These are phyloP conservation scores for Nomada fucata DNA, from an alignment of 2,888 invertebrate genomes.

Conservation along the genomic window DNA sequence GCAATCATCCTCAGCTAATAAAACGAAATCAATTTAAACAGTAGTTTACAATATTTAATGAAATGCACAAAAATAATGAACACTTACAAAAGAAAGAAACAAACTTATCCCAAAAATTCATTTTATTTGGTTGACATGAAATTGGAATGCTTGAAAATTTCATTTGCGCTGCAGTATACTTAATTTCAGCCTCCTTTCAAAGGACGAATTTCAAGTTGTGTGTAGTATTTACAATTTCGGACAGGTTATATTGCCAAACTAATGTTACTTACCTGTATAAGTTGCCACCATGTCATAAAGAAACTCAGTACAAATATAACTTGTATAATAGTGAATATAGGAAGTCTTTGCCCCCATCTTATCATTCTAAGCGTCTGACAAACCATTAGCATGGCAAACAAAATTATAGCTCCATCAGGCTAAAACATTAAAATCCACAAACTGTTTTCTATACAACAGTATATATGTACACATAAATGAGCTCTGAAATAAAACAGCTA, in stretches of 20 bases:
- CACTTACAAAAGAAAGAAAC: conserved; percentile 63
- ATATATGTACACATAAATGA: neutral
- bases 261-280: conserved; percentile 71
- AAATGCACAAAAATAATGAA: neutral
- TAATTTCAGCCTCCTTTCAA: conserved; percentile 76
- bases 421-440: conserved; percentile 33
- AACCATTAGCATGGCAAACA: conserved; percentile 42
- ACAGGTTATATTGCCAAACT: neutral
- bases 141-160: conserved; percentile 71
- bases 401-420: conserved; percentile 41
- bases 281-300: conserved; percentile 76
- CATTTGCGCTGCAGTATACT: conserved; percentile 68
- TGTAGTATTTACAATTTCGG: neutral
- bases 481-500: neutral
- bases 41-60: neutral
- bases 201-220: neutral
- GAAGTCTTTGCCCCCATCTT: conserved; percentile 57
- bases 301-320: conserved; percentile 72
- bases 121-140: conserved; percentile 74
- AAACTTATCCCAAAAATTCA: conserved; percentile 67
- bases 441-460: neutral
- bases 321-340: conserved; percentile 63
- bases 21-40: neutral
- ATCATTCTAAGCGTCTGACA: conserved; percentile 58
- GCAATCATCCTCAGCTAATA: conserved; percentile 71